Evolutionary conservation across 2,113 vertebrate species (phyloP), one percentile per base, ranked within the genome.

Genomic region (Ondatra zibethicus): DNA sequence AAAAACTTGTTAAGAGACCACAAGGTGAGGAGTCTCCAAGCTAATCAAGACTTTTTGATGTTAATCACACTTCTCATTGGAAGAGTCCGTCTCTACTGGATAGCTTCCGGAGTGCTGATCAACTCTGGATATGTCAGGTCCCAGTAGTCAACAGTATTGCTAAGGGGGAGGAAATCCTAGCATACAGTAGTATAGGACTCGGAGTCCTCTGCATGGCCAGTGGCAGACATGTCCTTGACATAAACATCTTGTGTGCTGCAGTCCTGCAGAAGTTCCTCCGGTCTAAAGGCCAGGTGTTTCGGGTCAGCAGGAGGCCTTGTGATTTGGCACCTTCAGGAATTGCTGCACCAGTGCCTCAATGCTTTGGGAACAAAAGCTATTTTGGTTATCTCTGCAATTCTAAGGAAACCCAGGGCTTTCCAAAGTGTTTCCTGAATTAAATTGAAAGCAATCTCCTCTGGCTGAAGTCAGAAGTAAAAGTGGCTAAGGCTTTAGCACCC

Each of bases 1-100:
- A 5, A 50, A 75, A 95, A 92, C n/a, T 90, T 95, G 50, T 89
- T 61, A 90, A 93, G 80, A n/a, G 42, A 93, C 45, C 25, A 76
- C 80, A 10, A 93, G 3, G 31, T 23, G 42, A 78, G 31, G 33
- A 25, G 3, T 82, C 55, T 63, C 77, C 45, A 55, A 82, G 33
- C 11, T 81, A 93, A 61, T 91, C 73, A 86, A 47, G 11, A n/a
- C 2, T 89, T 47, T 25, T 19, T 66, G 80, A 55, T 75, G 72
- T 45, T 86, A 33, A 92, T 65, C 3, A 5, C 52, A 33, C 68
- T 80, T 96, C 42, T 93, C 70, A 25, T 5, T 10, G 63, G 21
- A 94, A 88, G 25, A 47, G 31, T 70, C 88, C 45, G 27, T 86
- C 90, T 39, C 4, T 73, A 61, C 27, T 39, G 31, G 70, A 36